Evolutionary conservation across 1,140 invertebrate species (phyloP).

Genomic region (Elysia chlorotica): DNA sequence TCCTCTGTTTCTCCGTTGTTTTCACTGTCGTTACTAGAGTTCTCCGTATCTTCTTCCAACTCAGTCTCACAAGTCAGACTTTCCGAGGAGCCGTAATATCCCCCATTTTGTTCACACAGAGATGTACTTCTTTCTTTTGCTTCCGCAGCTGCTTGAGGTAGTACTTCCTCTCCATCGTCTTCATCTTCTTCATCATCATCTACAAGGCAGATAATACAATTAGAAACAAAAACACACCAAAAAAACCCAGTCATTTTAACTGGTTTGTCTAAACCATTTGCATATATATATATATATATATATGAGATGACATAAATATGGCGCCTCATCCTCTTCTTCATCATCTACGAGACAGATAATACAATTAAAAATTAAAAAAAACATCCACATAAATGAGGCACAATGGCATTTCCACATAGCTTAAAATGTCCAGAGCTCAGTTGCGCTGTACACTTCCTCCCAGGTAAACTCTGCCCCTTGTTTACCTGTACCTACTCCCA

Average conservation of each 20-base stretch:
- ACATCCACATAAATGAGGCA: too few species aligned
- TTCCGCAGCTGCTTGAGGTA: not conserved
- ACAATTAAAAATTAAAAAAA: too few species aligned
- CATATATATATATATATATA: too few species aligned
- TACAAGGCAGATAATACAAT: too few species aligned
- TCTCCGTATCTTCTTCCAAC: not conserved
- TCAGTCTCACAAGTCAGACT: not conserved
- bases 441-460: too few species aligned
- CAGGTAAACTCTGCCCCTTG: too few species aligned
- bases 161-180: not conserved
- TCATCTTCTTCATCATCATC: slow-evolving; percentile 6
- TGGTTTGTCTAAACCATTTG: not conserved
- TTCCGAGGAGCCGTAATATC: not conserved
- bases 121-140: not conserved
- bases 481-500: too few species aligned
- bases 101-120: not conserved
- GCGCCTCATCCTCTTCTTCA: slow-evolving; percentile 1
- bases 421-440: too few species aligned
- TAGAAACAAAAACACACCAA: not conserved
- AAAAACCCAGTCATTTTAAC: not conserved
- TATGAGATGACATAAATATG: not conserved
- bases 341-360: not conserved
- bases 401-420: too few species aligned
- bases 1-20: slow-evolving; percentile 12
- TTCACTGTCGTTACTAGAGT: too few species aligned